Evolutionary conservation across 1,140 invertebrate species (phyloP), one percentile per base, ranked within the genome.

Genomic region (Aphelinus atriplicis): DNA sequence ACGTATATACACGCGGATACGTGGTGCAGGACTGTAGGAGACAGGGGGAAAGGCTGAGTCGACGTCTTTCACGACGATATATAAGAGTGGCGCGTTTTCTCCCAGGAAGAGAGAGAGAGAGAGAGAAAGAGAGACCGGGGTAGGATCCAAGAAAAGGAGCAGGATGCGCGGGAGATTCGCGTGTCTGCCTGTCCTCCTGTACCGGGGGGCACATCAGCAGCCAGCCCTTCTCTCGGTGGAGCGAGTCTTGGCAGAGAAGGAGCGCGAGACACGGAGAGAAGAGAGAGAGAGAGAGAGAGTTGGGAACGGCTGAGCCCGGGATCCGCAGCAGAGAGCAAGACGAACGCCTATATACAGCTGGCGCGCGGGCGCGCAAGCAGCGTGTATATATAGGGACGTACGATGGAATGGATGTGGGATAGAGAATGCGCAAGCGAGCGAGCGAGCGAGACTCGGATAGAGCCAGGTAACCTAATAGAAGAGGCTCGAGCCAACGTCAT

Each of bases 391-490:
- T 26, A 26, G 26, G 26, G 26, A 26, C 26, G 26, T 26, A 62
- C 51, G 56, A 64, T 66, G 55, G 68, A 64, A 61, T 55, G 62
- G 62, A 67, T 71, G 74, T 51, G 68, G 66, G 66, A 58, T 50
- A 61, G 3, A 46, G 53, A 57, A 55, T 7, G 61, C 7, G 26
- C 61, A 45, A n/a, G 26, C 61, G 74, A 80, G 76, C 75, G 77
- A 81, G 81, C 79, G 82, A 77, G 80, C 78, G 75, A 82, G 82
- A 84, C 78, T 78, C 74, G 80, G 82, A 84, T 84, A 84, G 84
- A 82, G 82, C 51, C 84, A 84, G 83, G 82, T 85, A 85, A 84
- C 82, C 82, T 84, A 86, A 86, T 83, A 86, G 83, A 85, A 84
- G 79, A 73, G 80, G 80, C 78, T 84, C 82, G 81, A 84, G 84